Conservation (phyloP, 2,888 invertebrate species). For the Crossocerus cetratus region DNA sequence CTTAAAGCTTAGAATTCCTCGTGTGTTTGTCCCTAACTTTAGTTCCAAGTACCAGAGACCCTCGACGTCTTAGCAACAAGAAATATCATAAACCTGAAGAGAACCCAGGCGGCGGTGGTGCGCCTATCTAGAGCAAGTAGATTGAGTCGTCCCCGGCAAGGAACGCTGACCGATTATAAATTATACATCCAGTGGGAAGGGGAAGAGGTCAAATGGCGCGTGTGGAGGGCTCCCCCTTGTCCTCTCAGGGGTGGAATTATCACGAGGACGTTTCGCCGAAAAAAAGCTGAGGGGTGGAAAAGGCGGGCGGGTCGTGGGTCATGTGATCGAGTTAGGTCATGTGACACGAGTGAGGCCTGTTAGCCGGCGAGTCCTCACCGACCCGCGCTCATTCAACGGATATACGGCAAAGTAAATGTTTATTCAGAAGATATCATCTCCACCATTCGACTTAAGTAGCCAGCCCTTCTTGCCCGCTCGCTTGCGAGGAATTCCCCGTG, state of each 20-base stretch:
- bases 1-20: too few relatives aligned
- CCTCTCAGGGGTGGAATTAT: not conserved
- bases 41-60: too few relatives aligned
- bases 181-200: not conserved
- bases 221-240: not conserved
- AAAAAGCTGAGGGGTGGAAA: slow-evolving; percentile 13
- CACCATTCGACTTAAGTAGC: slow-evolving; percentile 49
- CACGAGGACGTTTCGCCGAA: not conserved
- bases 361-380: slow-evolving; percentile 42
- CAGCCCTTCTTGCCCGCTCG: slow-evolving; percentile 22
- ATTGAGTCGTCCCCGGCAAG: too few relatives aligned
- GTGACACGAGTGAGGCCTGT: slow-evolving; percentile 54
- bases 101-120: too few relatives aligned
- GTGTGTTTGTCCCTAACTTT: too few relatives aligned
- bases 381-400: slow-evolving; percentile 47
- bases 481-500: slow-evolving; percentile 21
- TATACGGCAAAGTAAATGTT: slow-evolving; percentile 67
- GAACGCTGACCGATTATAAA: too few relatives aligned
- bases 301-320: slow-evolving; percentile 9
- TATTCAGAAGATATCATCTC: slow-evolving; percentile 72
- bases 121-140: too few relatives aligned
- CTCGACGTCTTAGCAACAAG: too few relatives aligned
- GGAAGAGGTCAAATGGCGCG: not conserved
- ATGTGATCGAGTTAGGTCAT: slow-evolving; percentile 55
- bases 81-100: too few relatives aligned